Evolutionary conservation across 2,888 invertebrate genomes (phyloP), one percentile per base, ranked within the genome.

Genomic region (Mantis religiosa): DNA sequence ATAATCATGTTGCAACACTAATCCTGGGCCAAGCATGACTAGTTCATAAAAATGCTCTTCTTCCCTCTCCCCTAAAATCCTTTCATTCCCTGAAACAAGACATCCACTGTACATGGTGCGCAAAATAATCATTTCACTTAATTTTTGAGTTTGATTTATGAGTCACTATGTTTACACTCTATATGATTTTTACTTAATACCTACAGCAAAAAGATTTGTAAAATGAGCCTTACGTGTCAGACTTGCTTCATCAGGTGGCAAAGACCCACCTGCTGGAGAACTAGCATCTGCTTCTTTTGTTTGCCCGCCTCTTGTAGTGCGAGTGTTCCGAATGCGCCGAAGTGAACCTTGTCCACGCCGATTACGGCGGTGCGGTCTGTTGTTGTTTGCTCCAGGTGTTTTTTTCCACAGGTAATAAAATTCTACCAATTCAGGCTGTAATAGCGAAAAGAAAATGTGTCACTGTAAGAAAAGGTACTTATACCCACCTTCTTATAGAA

Each of bases 371-470:
- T 99, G 99, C 91, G 99, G 96, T 93, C 98, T 98, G 93, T 98
- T 98, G 93, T 98, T 98, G 93, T 98, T 98, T 90, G 99, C 99
- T 92, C 98, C 98, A 28, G 99, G 98, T 82, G 99, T 99, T 94
- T 99, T 99, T 95, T 99, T 99, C 99, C 99, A 99, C 89, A 99
- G 95, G 92, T 97, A 97, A 93, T 97, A 97, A 94, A 98, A 99
- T 93, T 99, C 99, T 88, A 99, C 99, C 92, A 99, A 94, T 93
- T 99, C 99, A 89, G 98, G 97, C 96, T 97, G 91, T 28, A 92
- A 92, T 91, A 85, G 88, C 88, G 89, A 90, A 71, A 71, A 20
- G 20, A 71, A 71, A 6, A 71, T 25, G n/a, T 71, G 20, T 20
- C 15, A 71, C 4, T 4, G 0, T 1, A 89, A 90, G 82, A 89